Conservation (phyloP, 2,113 vertebrate genomes). For the Struthio camelus region DNA sequence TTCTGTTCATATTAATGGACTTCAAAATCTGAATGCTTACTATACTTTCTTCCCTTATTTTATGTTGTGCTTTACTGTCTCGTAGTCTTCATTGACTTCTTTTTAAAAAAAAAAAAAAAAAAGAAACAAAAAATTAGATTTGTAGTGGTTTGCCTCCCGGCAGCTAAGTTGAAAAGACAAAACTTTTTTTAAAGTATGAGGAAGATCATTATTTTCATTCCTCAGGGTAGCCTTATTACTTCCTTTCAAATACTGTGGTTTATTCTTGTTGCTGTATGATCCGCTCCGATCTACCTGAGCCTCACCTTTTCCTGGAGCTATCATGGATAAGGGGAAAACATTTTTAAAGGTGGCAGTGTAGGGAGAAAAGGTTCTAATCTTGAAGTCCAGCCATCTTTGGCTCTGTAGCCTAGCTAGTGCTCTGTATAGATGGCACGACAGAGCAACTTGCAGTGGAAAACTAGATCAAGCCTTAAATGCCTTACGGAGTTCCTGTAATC, state of each 20-base stretch:
- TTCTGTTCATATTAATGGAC: neutral
- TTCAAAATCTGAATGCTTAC: neutral
- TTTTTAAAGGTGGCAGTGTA: neutral
- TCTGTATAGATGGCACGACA: no score
- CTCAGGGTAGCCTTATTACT: neutral
- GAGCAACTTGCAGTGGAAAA: neutral
- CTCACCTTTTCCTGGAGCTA: neutral
- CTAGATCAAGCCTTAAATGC: neutral
- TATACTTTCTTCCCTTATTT: neutral
- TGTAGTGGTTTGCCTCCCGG: neutral
- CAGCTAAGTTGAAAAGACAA: neutral
- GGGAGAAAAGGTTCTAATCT: neutral
- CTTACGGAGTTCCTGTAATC: neutral
- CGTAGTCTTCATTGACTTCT: neutral
- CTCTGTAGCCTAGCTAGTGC: neutral
- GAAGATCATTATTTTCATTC: neutral
- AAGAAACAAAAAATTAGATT: neutral
- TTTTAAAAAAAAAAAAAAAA: no score
- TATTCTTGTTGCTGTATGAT: neutral
- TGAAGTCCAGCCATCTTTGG: neutral
- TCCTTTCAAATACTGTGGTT: neutral
- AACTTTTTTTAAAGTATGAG: accelerated
- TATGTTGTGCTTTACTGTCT: neutral
- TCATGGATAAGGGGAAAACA: accelerated
- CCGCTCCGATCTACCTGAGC: neutral